Conservation (phyloP, 2,888 invertebrate species). For the Drosophila koepferae region DNA sequence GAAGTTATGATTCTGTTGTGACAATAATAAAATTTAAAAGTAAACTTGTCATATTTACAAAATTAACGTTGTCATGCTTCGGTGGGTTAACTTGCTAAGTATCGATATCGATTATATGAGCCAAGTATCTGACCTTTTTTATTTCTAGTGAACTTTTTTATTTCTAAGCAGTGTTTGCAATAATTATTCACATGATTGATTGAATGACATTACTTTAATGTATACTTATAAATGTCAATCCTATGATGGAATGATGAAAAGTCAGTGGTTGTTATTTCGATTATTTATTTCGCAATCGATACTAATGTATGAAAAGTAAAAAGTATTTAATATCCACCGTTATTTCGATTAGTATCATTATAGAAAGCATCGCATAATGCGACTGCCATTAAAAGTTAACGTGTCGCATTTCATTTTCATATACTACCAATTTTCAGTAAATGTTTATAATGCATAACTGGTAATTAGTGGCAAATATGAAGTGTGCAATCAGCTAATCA, state of each 20-base stretch:
- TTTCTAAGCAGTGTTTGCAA: neutral
- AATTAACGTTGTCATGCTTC: neutral
- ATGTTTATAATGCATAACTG: neutral
- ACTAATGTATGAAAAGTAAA: neutral
- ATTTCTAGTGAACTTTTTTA: too few relatives aligned
- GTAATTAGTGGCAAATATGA: constrained; percentile 6
- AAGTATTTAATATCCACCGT: too few relatives aligned
- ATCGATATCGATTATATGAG: neutral
- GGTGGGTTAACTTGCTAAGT: neutral
- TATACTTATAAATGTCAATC: too few relatives aligned
- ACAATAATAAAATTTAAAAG: constrained; percentile 4
- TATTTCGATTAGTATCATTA: neutral
- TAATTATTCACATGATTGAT: too few relatives aligned
- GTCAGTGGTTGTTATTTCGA: neutral
- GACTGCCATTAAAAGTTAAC: neutral
- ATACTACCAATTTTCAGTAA: neutral
- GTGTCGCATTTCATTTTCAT: neutral
- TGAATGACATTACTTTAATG: too few relatives aligned
- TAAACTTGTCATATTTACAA: neutral
- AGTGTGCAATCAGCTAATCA: constrained; percentile 29
- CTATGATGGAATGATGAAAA: too few relatives aligned
- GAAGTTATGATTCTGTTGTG: neutral
- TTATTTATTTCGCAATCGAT: neutral
- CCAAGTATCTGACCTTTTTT: neutral
- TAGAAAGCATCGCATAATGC: neutral